A percentile compares a stretch with the other conserved stretches of the same genome.
phyloP scores from a whole-genome alignment of 1,140 invertebrate genomes.

The Scaptomyza pallida region DNA sequence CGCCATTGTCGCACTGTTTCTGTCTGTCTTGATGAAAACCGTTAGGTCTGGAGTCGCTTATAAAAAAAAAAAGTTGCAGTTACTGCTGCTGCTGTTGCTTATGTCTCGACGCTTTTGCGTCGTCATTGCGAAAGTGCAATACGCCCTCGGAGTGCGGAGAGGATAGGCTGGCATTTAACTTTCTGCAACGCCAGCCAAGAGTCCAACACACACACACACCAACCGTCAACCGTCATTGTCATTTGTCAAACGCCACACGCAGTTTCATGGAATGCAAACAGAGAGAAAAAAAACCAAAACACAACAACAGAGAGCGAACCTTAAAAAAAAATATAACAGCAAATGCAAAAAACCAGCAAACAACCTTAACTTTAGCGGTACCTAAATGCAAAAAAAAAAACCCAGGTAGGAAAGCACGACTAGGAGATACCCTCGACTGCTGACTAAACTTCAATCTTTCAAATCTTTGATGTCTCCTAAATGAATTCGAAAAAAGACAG shows the following conservation, averaged over 20 bases:
- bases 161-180: conserved; percentile 30
- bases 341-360: conserved; percentile 15
- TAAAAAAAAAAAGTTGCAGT: background rate
- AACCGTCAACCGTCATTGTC: conserved; percentile 53
- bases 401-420: too few relatives aligned
- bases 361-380: conserved; percentile 35
- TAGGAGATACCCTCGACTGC: too few relatives aligned
- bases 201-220: conserved; percentile 4
- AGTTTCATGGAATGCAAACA: conserved; percentile 46
- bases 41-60: conserved; percentile 22
- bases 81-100: background rate
- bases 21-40: conserved; percentile 38
- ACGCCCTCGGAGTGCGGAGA: conserved; percentile 29
- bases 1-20: background rate
- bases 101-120: conserved; percentile 11
- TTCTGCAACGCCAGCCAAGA: conserved; percentile 54
- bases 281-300: conserved; percentile 24
- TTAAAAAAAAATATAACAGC: conserved; percentile 29
- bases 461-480: too few relatives aligned
- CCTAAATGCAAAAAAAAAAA: conserved; percentile 38
- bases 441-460: too few relatives aligned
- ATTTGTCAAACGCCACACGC: conserved; percentile 56
- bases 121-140: conserved; percentile 49
- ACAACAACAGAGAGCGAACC: conserved; percentile 31
- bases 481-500: too few relatives aligned